phyloP scores from a whole-genome alignment of 2,888 invertebrate species.

The Acheta domesticus region DNA sequence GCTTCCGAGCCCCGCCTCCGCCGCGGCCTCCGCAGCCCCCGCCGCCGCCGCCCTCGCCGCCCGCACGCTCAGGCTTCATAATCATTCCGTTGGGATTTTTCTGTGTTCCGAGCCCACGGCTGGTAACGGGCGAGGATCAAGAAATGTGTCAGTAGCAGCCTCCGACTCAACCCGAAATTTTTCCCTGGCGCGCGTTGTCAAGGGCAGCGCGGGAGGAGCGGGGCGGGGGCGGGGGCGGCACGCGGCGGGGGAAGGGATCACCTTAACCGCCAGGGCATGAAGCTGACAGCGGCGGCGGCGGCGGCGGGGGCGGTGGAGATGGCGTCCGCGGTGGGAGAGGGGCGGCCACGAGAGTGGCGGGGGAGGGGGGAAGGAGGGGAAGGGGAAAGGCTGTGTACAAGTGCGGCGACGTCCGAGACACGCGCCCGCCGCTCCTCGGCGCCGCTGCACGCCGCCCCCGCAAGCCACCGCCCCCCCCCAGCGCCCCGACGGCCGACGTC shows the following conservation, averaged over 20 bases:
- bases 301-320: too few species aligned
- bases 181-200: conserved; percentile 34
- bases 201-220: conserved; percentile 25
- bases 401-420: too few species aligned
- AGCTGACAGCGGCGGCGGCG: conserved; percentile 29
- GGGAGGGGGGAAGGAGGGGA: too few species aligned
- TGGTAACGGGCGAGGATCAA: conserved; percentile 44
- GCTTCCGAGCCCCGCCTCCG: neutral
- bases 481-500: too few species aligned
- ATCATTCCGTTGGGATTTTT: conserved; percentile 30
- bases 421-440: too few species aligned
- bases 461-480: too few species aligned
- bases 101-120: neutral
- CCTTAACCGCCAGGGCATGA: conserved; percentile 34
- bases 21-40: neutral
- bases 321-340: too few species aligned
- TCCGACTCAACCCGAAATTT: conserved; percentile 29
- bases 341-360: too few species aligned
- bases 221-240: neutral
- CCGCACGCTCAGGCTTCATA: conserved; percentile 24
- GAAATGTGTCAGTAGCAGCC: conserved; percentile 48
- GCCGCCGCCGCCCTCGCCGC: neutral
- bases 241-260: conserved; percentile 28
- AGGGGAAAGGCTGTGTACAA: too few species aligned
- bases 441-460: too few species aligned